Evolutionary conservation across 2,888 invertebrate species (phyloP), one percentile per base, ranked within the genome.

Genomic region (Lasioglossum leucozonium): DNA sequence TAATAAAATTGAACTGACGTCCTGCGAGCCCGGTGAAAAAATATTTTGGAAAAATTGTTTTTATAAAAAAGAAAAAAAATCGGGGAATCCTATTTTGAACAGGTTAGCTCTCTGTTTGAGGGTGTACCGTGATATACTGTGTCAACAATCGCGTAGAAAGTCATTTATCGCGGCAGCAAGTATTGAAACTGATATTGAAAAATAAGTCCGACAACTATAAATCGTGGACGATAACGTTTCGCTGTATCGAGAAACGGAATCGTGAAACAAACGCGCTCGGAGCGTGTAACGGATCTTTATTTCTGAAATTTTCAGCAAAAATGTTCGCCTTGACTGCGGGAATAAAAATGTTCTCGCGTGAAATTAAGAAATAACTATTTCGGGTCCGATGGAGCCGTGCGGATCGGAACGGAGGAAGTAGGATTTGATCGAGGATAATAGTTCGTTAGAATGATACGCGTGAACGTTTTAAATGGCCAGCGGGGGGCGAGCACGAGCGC

Each of bases 191-290:
- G 34, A 10, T 34, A 34, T 34, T 65, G 34, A 65, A 65, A 65
- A 65, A 65, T 65, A 65, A 65, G 65, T 65, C 34, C 30, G 65
- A 18, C 18, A 65, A 65, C 65, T 34, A 65, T 65, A 65, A 65
- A 65, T 65, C 65, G 34, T 65, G 18, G 65, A 65, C 34, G 34
- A 65, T 34, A 65, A 65, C 65, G 18, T 2, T 18, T 18, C 65
- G 18, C 16, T 18, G 34, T 65, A 16, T 65, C 34, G 16, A 65
- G 65, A 3, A 65, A 65, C 34, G 18, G 65, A 22, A 34, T 65
- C 30, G 65, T 62, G 18, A 16, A 34, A 30, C 65, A 13, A 18
- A 34, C 18, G 8, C 65, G 34, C 18, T 65, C 0, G 26, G 22
- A 58, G 26, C 58, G 26, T 58, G 22, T 8, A 51, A 51, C 8